These are phyloP conservation scores for Atherix ibis DNA, from an alignment of 2,888 invertebrate genomes.

Conservation along the genomic window DNA sequence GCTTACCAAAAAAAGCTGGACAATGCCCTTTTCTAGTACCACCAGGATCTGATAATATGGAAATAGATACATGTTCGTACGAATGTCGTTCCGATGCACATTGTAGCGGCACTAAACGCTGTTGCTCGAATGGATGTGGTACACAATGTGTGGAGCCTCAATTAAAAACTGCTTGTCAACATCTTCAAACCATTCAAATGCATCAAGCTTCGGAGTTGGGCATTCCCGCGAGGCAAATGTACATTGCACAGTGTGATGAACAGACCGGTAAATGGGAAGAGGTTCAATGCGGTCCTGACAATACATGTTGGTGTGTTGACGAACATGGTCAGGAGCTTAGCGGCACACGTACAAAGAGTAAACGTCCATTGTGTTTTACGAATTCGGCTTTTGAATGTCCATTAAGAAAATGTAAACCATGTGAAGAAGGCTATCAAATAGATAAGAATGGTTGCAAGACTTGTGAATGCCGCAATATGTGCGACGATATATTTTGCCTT, in stretches of 20 bases:
- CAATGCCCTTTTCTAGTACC: constrained; percentile 76
- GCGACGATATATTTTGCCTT: constrained; percentile 53
- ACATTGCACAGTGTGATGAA: constrained; percentile 55
- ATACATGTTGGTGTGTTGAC: constrained; percentile 73
- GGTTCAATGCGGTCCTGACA: constrained; percentile 56
- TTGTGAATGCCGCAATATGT: constrained; percentile 63
- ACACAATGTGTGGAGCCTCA: constrained; percentile 63
- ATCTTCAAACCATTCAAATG: constrained; percentile 36
- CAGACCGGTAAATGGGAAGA: constrained; percentile 49
- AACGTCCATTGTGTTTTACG: constrained; percentile 31
- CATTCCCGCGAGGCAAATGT: constrained; percentile 56
- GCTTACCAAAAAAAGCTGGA: constrained; percentile 56
- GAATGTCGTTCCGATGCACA: constrained; percentile 63
- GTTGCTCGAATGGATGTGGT: constrained; percentile 78
- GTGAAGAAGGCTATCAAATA: constrained; percentile 47
- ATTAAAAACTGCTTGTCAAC: constrained; percentile 60
- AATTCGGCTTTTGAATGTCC: constrained; percentile 34
- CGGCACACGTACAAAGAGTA: constrained; percentile 40
- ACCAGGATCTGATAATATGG: constrained; percentile 37
- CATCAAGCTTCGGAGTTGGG: constrained; percentile 55
- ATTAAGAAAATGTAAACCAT: constrained; percentile 35
- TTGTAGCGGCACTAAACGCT: constrained; percentile 52
- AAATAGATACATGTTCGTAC: constrained; percentile 50
- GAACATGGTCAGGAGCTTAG: constrained; percentile 54
- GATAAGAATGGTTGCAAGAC: constrained; percentile 52